These are phyloP conservation scores for Amphiura filiformis DNA, from an alignment of 35 echinoderm and acorn worm genomes.

Conservation along the genomic window DNA sequence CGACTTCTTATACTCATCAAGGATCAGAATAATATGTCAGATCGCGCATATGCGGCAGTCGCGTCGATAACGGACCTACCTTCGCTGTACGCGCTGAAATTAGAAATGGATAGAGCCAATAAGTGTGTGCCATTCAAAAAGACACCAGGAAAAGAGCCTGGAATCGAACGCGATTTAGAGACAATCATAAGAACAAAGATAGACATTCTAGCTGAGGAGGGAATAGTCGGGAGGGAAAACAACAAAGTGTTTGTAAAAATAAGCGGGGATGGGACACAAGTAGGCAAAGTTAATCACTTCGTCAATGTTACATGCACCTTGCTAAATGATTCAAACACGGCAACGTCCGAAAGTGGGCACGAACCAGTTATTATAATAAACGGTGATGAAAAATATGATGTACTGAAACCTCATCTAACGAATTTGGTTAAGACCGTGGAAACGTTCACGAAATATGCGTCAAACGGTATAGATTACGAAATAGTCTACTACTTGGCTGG, in stretches of 20 bases:
- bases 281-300: not conserved
- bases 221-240: not conserved
- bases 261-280: not conserved
- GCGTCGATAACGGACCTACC: not conserved
- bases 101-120: not conserved
- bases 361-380: not conserved
- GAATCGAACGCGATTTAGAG: not conserved
- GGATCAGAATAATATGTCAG: not conserved
- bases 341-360: not conserved
- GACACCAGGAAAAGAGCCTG: not conserved
- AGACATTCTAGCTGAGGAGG: not conserved
- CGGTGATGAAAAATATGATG: not conserved
- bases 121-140: not conserved
- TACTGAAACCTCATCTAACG: not conserved
- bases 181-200: not conserved
- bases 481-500: slow-evolving; percentile 21
- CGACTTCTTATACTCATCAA: not conserved
- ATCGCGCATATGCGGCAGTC: not conserved
- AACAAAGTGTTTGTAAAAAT: not conserved
- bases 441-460: not conserved
- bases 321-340: not conserved
- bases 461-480: not conserved
- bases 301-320: not conserved
- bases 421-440: not conserved
- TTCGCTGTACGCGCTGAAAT: not conserved